A percentile compares a stretch with the other conserved stretches of the same genome.
These are phyloP conservation scores for Raja brachyura DNA, from an alignment of 2,113 vertebrate species.

Conservation along the genomic window DNA sequence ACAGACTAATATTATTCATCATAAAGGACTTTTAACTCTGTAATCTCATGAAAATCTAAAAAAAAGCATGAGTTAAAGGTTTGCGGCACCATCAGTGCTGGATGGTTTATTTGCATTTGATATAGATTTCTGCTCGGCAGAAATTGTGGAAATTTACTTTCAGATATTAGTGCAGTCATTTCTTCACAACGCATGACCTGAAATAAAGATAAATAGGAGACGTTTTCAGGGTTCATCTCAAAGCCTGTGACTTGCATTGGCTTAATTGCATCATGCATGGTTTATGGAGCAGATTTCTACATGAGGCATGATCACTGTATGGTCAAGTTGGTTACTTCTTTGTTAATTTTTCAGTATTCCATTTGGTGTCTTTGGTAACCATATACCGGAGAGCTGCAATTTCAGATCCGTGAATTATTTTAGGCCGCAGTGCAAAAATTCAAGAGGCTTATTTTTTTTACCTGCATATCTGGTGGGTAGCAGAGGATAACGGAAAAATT, in stretches of 20 bases:
- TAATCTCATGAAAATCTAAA: neutral
- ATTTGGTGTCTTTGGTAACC: neutral
- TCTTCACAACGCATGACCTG: neutral
- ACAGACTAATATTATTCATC: neutral
- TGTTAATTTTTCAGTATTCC: neutral
- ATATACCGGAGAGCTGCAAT: neutral
- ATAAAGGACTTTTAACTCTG: neutral
- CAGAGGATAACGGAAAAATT: neutral
- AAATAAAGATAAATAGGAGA: neutral
- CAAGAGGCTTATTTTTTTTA: neutral
- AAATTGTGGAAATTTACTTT: neutral
- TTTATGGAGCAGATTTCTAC: neutral
- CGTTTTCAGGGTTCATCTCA: neutral
- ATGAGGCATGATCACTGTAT: neutral
- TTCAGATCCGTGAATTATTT: neutral
- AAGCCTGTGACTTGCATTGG: neutral
- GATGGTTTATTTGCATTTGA: neutral
- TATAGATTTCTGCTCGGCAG: neutral
- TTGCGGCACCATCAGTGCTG: neutral
- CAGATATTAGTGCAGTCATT: neutral
- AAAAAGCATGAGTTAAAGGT: neutral
- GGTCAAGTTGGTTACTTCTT: neutral
- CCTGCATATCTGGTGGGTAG: neutral
- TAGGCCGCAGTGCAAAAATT: neutral
- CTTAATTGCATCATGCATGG: neutral